Evolutionary conservation across 2,888 invertebrate genomes (phyloP), one percentile per base, ranked within the genome.

Genomic region (Lasioglossum marginatum): DNA sequence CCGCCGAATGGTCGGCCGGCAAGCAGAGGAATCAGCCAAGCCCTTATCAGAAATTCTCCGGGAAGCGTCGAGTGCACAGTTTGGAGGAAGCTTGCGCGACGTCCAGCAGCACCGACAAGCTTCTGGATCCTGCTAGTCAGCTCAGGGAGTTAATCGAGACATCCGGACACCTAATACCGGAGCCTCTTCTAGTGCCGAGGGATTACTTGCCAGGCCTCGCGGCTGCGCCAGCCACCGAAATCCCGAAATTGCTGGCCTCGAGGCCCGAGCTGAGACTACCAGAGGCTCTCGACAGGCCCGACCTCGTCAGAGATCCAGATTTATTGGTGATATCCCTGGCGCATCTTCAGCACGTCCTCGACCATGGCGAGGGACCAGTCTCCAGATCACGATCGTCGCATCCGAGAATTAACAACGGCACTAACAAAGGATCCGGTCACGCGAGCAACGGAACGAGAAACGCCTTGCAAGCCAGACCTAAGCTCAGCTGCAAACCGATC

Each of bases 171-270:
- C 96, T 97, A 93, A 96, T 98, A 93, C 98, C 98, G 68, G 98
- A 98, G 96, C 98, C 98, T 16, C 96, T 98, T 92, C 95, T 98
- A 85, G 97, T 98, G 86, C 98, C 98, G 77, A 97, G 97, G 95
- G 97, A 97, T 92, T 96, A 97, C 91, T 95, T 98, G 74, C 97
- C 97, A 77, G 96, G 96, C 34, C 96, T 98, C 60, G 95, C 98
- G 40, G 96, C 97, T 1, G 96, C 97, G 6, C 98, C 98, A 0
- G 97, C 96, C 1, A 96, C 96, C 77, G 98, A 98, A 96, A 98
- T 98, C 86, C 98, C 98, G 0, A 96, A 97, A 77, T 95, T 98
- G 71, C 94, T 98, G 57, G 96, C 97, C 84, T 96, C 97, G 81
- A 95, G 97, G 85, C 97, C 98, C 0, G 97, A 98, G 94, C 95